Evolutionary conservation across 2,888 invertebrate species (phyloP), one percentile per base, ranked within the genome.

Genomic region (Globia sparganii): DNA sequence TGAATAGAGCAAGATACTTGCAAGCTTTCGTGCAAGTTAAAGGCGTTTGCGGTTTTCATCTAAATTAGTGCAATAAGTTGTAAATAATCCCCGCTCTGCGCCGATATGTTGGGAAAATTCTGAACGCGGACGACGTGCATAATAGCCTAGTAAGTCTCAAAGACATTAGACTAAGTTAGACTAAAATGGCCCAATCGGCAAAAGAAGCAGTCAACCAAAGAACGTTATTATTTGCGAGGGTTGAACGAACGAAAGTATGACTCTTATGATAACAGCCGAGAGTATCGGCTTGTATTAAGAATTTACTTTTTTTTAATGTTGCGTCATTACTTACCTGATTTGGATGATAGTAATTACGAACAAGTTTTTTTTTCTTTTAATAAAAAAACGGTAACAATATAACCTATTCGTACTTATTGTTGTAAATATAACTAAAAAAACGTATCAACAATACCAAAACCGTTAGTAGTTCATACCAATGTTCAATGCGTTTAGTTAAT

Each of bases 241-340:
- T 94, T 95, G 95, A 96, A 94, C 91, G 95, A 95, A 86, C 90
- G 88, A 95, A 95, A 94, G 94, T 95, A 95, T 95, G 85, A 88
- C 95, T 95, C 95, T 95, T 95, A 95, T 95, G 82, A 81, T 77
- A 66, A 72, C 46, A 80, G 56, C 58, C 37, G 56, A 71, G 49
- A 53, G 9, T 49, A 56, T 71, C 65, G 62, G 73, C 31, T 64
- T 58, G 34, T 40, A 62, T 77, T 80, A 59, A 64, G n/a, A 59
- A 37, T 34, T 75, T 43, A 65, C 25, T n/a, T 53, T 46, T 37
- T 56, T 72, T 72, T 68, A 66, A 28, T 59, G 56, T 56, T 61
- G 18, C 53, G 53, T 31, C 61, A 49, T 34, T n/a, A 34, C 9
- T 25, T 31, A 61, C 15, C 40, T 61, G 5, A 43, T 46, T 61